Percentiles rank a stretch among this genome's conserved stretches.
Evolutionary conservation across 2,797 vertebrate species (phyloP).

Genomic region (Heterohyrax brucei): DNA sequence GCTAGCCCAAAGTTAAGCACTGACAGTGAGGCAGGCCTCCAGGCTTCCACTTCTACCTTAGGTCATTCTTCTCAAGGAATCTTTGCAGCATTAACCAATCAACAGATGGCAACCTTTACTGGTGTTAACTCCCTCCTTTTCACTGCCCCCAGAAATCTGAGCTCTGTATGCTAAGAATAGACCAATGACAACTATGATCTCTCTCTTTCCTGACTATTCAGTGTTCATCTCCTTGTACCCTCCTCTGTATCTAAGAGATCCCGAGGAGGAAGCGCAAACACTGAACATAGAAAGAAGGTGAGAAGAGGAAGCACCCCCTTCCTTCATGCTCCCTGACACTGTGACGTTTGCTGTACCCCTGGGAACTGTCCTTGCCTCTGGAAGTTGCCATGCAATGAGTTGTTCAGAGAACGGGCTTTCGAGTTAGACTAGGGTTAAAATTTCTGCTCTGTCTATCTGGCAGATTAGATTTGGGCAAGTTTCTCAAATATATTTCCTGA

Average conservation of each 20-base stretch:
- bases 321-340: background rate
- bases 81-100: background rate
- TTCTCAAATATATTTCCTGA: background rate
- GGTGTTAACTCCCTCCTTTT: background rate
- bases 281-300: background rate
- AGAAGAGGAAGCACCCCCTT: background rate
- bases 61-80: background rate
- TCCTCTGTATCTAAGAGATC: background rate
- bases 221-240: background rate
- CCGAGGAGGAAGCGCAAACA: background rate
- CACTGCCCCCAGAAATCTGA: background rate
- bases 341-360: background rate
- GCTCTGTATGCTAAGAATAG: background rate
- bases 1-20: background rate
- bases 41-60: background rate
- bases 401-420: background rate
- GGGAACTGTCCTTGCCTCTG: background rate
- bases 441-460: background rate
- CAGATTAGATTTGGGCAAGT: background rate
- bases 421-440: background rate
- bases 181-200: background rate
- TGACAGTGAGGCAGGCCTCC: background rate
- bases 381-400: background rate
- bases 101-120: background rate
- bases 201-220: background rate